Percentiles rank a stretch among this genome's conserved stretches.
Evolutionary conservation across 2,113 vertebrate species (phyloP).

Genomic region (zebrafish (Danio rerio)): GRCz12tu NC_133195.1:20923501-20924000

Average conservation of each 20-base stretch:
- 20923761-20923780: slow-evolving; percentile 81
- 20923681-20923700: slow-evolving; percentile 95
- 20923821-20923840: not conserved
- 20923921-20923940: not conserved
- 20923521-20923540: too few species aligned
- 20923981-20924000: slow-evolving; percentile 12
- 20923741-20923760: slow-evolving; percentile 99
- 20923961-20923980: not conserved
- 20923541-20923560: too few species aligned
- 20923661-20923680: slow-evolving; percentile 98
- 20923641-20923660: slow-evolving; percentile 96
- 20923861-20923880: not conserved
- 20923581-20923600: slow-evolving; percentile 4
- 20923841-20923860: not conserved
- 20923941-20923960: not conserved
- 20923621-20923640: slow-evolving; percentile 87
- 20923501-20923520: too few species aligned
- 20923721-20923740: slow-evolving; percentile 93
- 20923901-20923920: not conserved
- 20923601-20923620: slow-evolving; percentile 46
- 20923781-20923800: slow-evolving; percentile 1
- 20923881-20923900: not conserved
- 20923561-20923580: too few species aligned
- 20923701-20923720: slow-evolving; percentile 98
- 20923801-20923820: slow-evolving; percentile 11